Conservation (phyloP, 2,888 invertebrate species). For the Apocheima hispidaria region DNA sequence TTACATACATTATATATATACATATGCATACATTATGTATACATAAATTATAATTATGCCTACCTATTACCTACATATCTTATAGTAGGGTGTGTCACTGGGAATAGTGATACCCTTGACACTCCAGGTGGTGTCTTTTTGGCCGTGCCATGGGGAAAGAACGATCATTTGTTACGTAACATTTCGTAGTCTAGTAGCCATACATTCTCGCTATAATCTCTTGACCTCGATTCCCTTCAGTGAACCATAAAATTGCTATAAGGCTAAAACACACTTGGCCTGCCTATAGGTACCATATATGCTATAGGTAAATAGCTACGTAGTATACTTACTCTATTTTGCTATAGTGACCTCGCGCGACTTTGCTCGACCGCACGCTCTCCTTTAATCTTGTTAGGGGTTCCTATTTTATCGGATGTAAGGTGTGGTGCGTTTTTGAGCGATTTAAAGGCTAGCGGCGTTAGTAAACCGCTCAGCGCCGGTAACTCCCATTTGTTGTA, state of each 20-base stretch:
- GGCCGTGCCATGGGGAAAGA: too few relatives aligned
- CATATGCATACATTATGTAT: too few relatives aligned
- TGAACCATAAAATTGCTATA: slow-evolving; percentile 37
- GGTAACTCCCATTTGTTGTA: too few relatives aligned
- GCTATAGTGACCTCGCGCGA: slow-evolving; percentile 52
- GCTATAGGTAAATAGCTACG: neutral
- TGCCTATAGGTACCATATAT: neutral
- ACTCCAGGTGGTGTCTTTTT: too few relatives aligned
- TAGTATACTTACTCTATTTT: slow-evolving; percentile 9
- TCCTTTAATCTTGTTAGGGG: slow-evolving; percentile 62
- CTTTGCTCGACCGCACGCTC: slow-evolving; percentile 47
- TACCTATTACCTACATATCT: too few relatives aligned
- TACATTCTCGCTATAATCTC: neutral
- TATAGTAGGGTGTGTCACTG: too few relatives aligned
- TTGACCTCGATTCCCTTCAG: slow-evolving; percentile 15
- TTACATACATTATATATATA: too few relatives aligned
- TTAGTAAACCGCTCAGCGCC: too few relatives aligned
- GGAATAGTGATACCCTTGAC: too few relatives aligned
- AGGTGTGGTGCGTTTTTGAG: slow-evolving; percentile 13
- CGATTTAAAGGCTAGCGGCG: slow-evolving; percentile 4
- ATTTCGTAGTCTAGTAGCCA: neutral
- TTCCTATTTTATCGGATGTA: slow-evolving; percentile 31
- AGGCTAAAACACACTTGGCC: slow-evolving; percentile 12
- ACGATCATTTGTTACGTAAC: too few relatives aligned
- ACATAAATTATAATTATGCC: too few relatives aligned